phyloP scores from a whole-genome alignment of 2,113 vertebrate species.

The Turdus rufiventris region DNA sequence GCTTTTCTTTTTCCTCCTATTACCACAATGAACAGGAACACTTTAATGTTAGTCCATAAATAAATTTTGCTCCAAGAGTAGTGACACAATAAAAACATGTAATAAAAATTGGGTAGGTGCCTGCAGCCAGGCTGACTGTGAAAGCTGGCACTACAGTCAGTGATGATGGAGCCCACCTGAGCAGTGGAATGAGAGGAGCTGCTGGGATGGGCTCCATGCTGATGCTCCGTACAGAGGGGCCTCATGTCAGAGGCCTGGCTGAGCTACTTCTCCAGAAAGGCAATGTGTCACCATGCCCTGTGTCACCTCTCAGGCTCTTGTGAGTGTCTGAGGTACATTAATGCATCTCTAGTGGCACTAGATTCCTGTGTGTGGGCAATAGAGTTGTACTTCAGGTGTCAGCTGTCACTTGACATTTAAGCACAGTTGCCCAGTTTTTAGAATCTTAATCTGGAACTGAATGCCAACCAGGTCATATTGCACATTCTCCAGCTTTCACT shows the following conservation, averaged over 20 bases:
- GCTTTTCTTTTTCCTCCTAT: neutral
- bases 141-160: neutral
- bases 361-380: rapidly evolving
- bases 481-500: neutral
- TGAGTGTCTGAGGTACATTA: neutral
- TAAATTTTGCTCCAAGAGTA: neutral
- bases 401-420: neutral
- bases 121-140: neutral
- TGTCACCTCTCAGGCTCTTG: neutral
- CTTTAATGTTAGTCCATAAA: neutral
- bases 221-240: neutral
- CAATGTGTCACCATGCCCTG: neutral
- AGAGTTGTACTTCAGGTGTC: neutral
- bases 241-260: neutral
- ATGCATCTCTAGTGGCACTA: neutral
- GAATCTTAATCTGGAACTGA: neutral
- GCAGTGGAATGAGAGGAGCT: neutral
- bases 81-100: neutral
- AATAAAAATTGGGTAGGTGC: neutral
- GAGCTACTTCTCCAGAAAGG: neutral
- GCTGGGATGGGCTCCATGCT: neutral
- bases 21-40: neutral
- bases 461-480: neutral
- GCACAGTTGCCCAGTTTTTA: neutral
- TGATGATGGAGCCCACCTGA: neutral